Percentiles rank a stretch among this genome's conserved stretches.
Conservation (phyloP, 1,140 invertebrate species). For the Portunus trituberculatus region DNA sequence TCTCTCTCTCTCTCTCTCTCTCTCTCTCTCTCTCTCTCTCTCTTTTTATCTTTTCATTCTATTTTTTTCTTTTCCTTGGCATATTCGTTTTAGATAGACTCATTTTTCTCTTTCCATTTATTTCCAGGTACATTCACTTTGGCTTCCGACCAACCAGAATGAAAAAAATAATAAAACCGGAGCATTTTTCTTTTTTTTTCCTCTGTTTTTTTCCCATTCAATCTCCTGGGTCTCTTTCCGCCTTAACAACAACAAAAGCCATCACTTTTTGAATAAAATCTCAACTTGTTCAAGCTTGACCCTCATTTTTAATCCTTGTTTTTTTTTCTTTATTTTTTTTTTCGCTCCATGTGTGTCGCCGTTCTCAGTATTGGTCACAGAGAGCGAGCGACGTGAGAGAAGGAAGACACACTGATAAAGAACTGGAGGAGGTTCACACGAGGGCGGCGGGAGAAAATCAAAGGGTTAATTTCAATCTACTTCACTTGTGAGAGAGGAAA, state of each 20-base stretch:
- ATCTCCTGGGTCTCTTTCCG: slow-evolving; percentile 17
- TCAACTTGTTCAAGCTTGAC: neutral
- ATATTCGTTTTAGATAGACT: too few species aligned
- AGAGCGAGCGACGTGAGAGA: neutral
- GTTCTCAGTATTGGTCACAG: neutral
- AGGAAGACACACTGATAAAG: neutral
- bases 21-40: too few species aligned
- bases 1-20: too few species aligned
- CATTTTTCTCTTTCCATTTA: neutral
- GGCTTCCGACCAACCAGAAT: neutral
- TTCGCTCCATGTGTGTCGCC: neutral
- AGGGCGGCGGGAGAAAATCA: too few species aligned
- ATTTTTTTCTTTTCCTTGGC: too few species aligned
- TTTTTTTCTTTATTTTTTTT: neutral
- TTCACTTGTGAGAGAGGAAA: too few species aligned
- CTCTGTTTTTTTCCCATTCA: neutral
- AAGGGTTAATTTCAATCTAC: too few species aligned
- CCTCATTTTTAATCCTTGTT: too few species aligned
- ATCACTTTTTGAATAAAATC: neutral
- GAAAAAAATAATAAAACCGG: neutral
- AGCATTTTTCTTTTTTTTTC: too few species aligned
- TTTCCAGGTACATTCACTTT: neutral
- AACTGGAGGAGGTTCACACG: neutral
- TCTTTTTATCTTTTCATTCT: too few species aligned
- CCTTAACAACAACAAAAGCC: neutral